These are phyloP conservation scores for Wiebesia pumilae DNA, from an alignment of 1,140 invertebrate genomes.

Conservation along the genomic window DNA sequence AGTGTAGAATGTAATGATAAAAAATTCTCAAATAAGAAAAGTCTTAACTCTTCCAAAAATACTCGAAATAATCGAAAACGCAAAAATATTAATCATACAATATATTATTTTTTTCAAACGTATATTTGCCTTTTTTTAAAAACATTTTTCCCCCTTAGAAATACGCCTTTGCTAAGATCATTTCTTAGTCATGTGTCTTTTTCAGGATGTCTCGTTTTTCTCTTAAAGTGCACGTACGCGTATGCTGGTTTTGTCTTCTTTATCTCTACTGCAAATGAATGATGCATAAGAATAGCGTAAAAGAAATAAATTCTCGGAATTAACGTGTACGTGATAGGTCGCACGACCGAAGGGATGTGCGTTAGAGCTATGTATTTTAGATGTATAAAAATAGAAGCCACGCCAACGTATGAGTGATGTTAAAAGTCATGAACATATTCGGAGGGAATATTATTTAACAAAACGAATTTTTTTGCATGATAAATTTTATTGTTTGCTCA, in stretches of 20 bases:
- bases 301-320: not conserved
- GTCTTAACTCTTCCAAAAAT: too few species aligned
- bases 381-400: not conserved
- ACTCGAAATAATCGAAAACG: too few species aligned
- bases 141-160: not conserved
- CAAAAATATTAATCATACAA: too few species aligned
- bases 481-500: too few species aligned
- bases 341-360: not conserved
- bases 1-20: too few species aligned
- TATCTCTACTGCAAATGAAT: not conserved
- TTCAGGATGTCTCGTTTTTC: not conserved
- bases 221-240: not conserved
- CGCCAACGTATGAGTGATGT: not conserved
- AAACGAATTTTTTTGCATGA: too few species aligned
- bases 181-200: slow-evolving; percentile 10
- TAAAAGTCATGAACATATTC: too few species aligned
- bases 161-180: too few species aligned
- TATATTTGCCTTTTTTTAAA: not conserved
- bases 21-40: too few species aligned
- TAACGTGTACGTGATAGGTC: not conserved
- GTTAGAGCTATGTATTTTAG: not conserved
- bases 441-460: too few species aligned
- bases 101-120: not conserved
- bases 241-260: not conserved
- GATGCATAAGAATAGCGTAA: not conserved